A percentile compares a stretch with the other conserved stretches of the same genome.
Conservation (phyloP, 2,888 invertebrate genomes). For the Diaphora mendica region DNA sequence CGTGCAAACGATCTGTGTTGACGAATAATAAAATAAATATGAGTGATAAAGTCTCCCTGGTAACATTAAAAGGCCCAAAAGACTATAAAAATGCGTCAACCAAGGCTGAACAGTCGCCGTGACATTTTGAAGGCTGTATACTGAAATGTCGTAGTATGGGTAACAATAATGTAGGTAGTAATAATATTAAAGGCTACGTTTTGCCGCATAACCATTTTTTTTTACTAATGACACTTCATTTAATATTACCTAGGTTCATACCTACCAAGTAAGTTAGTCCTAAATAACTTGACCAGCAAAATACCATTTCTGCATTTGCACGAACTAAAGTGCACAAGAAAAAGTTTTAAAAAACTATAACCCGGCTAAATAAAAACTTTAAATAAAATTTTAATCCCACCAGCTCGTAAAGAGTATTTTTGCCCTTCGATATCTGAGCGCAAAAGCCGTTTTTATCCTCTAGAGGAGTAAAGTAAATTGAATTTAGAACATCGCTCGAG, state of each 20-base stretch:
- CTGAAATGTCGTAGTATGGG: background rate
- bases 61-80: conserved; percentile 27
- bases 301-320: background rate
- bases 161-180: background rate
- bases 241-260: background rate
- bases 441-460: too few relatives aligned
- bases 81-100: conserved; percentile 45
- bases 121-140: conserved; percentile 34
- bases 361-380: too few relatives aligned
- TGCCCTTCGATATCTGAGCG: too few relatives aligned
- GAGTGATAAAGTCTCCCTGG: background rate
- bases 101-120: conserved; percentile 40
- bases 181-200: background rate
- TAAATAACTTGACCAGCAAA: background rate
- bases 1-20: background rate
- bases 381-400: too few relatives aligned
- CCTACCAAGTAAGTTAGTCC: background rate
- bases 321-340: too few relatives aligned
- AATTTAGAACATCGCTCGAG: too few relatives aligned
- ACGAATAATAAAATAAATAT: background rate
- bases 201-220: background rate
- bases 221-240: background rate
- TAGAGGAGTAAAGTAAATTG: too few relatives aligned
- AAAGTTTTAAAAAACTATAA: too few relatives aligned
- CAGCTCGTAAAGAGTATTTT: too few relatives aligned